phyloP scores from a whole-genome alignment of 2,113 vertebrate genomes.

The Aptenodytes forsteri region DNA sequence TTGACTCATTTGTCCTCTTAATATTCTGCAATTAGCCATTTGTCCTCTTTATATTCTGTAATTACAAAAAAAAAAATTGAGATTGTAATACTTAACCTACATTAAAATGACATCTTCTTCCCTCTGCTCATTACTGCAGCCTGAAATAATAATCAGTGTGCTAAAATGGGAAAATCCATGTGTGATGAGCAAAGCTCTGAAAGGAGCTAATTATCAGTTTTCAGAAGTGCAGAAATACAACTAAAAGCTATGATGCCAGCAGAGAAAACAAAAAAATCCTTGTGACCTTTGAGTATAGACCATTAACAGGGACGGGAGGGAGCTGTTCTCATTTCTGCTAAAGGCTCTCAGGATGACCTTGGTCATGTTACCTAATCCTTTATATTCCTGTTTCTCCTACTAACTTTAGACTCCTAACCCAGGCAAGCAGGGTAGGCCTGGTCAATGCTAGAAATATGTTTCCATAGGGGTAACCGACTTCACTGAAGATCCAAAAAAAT shows the following conservation, averaged over 20 bases:
- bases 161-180: background rate
- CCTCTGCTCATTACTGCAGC: background rate
- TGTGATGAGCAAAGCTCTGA: background rate
- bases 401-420: background rate
- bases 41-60: background rate
- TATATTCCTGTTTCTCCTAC: background rate
- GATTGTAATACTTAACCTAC: background rate
- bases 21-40: background rate
- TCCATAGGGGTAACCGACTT: background rate
- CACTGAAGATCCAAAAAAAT: background rate
- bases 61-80: background rate
- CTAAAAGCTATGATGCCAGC: background rate
- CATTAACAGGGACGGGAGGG: background rate
- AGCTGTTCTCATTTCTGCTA: background rate
- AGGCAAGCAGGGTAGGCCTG: background rate
- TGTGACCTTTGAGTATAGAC: background rate
- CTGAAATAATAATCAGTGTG: background rate
- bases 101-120: background rate
- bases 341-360: background rate
- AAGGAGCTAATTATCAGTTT: background rate
- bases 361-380: background rate
- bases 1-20: background rate
- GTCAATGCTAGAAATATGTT: background rate
- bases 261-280: background rate
- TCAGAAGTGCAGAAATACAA: background rate